A percentile compares a stretch with the other conserved stretches of the same genome.
These are phyloP conservation scores for Chrysochloris asiatica DNA, from an alignment of 2,113 vertebrate genomes.

Conservation along the genomic window DNA sequence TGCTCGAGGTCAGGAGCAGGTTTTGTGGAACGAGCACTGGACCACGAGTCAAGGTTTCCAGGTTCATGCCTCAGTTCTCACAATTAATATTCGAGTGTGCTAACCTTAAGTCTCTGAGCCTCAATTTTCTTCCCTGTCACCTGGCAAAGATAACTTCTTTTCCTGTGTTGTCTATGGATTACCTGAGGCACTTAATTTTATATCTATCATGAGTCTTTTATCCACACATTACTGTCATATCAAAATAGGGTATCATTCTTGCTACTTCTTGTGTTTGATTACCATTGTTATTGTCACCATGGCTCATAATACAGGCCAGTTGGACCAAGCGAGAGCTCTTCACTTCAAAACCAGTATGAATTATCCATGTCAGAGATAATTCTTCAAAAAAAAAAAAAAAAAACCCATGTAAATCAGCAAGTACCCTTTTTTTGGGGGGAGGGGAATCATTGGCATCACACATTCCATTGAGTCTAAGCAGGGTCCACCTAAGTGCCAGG, in stretches of 20 bases:
- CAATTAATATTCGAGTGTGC: rapidly evolving
- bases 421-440: neutral
- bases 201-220: rapidly evolving
- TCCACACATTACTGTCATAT: rapidly evolving
- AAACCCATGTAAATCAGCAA: neutral
- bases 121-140: too few relatives aligned
- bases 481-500: rapidly evolving
- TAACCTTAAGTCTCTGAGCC: neutral
- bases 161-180: rapidly evolving
- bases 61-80: neutral
- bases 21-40: neutral
- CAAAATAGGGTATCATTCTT: neutral
- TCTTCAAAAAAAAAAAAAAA: neutral
- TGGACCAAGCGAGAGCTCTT: neutral
- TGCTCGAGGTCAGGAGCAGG: rapidly evolving
- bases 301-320: too few relatives aligned
- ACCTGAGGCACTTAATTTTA: rapidly evolving
- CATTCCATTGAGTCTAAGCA: neutral
- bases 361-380: neutral
- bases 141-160: rapidly evolving
- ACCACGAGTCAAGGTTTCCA: rapidly evolving
- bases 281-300: rapidly evolving
- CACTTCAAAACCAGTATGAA: neutral
- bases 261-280: rapidly evolving
- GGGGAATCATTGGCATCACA: neutral